Evolutionary conservation across 2,797 vertebrate genomes (phyloP), one percentile per base, ranked within the genome.

Genomic region (Leptodactylus fallax): DNA sequence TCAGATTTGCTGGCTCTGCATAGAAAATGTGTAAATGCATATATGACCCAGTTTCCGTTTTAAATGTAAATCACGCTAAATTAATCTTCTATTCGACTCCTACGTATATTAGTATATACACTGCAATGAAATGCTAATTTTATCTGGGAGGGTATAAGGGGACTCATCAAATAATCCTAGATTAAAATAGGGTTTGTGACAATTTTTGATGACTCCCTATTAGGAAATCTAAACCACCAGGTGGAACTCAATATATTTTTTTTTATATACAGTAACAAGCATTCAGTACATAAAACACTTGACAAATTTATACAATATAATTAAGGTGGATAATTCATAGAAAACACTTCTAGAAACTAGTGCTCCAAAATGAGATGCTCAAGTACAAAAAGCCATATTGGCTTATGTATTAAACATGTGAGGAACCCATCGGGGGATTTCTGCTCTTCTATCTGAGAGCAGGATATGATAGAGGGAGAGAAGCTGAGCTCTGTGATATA

Each of bases 21-120:
- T 74, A 84, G 17, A 60, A 58, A 71, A 23, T 60, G 3, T 72
- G 71, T 53, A 58, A 83, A 83, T n/a, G 25, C 16, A 83, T 83
- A 83, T 74, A 74, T 74, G 82, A 84, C 69, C 69, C 69, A 84
- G 69, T 60, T 84, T 84, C 19, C 7, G 8, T 74, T 47, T 60
- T 74, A 14, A 14, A 45, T 60, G 69, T 60, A 36, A 58, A 71
- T 58, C 19, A 74, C 47, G 27, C 12, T 36, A 23, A 74, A 56
- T 58, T n/a, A 56, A 58, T 56, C 69, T 47, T 47, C 51, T 60
- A 74, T 12, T 60, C 12, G 55, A 74, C 53, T 21, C 65, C 56
- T 6, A 56, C 9, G 72, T 7, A 56, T 11, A 79, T 58, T 27
- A 56, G 13, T 27, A 25, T 79, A 79, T 79, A 58, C 3, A 27